Conservation (phyloP, 2,113 vertebrate species). For the Cavia aperea region DNA sequence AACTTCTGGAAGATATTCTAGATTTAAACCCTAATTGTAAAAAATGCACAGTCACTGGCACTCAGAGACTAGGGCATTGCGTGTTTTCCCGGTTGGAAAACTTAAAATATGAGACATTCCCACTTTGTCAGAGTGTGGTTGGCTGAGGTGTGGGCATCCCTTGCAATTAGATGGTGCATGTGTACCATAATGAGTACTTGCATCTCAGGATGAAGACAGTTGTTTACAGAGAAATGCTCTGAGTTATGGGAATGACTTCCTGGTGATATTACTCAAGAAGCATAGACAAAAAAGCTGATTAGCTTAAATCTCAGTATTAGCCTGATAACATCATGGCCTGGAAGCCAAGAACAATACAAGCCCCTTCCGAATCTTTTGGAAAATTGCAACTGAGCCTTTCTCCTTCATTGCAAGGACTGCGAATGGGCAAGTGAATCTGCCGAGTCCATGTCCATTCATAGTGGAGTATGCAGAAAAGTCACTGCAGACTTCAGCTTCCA, state of each 20-base stretch:
- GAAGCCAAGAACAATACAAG: background rate
- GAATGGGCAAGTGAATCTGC: background rate
- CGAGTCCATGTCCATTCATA: background rate
- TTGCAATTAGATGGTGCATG: too few species aligned
- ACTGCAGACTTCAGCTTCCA: background rate
- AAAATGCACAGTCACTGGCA: background rate
- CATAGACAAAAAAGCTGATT: background rate
- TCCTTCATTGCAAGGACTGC: background rate
- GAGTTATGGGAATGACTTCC: background rate
- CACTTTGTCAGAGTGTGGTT: background rate
- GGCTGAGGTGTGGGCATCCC: too few species aligned
- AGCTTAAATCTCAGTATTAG: background rate
- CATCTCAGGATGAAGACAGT: background rate
- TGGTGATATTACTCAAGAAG: background rate
- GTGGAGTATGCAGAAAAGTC: background rate
- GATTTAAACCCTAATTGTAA: background rate
- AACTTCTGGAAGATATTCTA: background rate
- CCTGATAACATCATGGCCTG: background rate
- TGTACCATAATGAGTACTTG: background rate
- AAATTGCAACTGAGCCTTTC: background rate
- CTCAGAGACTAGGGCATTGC: background rate
- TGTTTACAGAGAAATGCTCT: background rate
- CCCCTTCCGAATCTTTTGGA: background rate
- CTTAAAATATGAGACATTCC: background rate
- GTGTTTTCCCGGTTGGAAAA: background rate